Evolutionary conservation across 37 sponge, comb jelly and placozoan genomes (phyloP), one percentile per base, ranked within the genome.

Genomic region (Halichondria panicea): DNA sequence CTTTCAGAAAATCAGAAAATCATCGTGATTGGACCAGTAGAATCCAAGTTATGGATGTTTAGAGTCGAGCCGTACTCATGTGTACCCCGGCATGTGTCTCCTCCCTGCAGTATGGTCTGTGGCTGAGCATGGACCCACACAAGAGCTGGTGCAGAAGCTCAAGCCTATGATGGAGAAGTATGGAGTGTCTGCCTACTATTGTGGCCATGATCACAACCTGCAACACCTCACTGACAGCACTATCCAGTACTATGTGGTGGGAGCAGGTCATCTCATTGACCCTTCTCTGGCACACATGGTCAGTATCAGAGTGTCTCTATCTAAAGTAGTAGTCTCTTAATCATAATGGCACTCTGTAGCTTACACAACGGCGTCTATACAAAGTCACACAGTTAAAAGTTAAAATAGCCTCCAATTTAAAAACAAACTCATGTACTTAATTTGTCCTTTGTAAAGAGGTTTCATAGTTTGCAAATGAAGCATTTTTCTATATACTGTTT

Each of bases 121-220:
- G 8, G 93, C 77, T n/a, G 74, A 87, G 62, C 93, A 92, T 66
- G 93, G 93, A 21, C 93, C 93, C 38, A 92, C 93, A 7, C 25
- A 71, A 18, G 37, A 56, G 0, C 72, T 92, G 52, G 89, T 92
- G 56, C 65, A 75, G 19, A 53, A 67, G 2, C 77, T 92, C 40
- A 68, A 69, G 37, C 93, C 89, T 11, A 22, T 92, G 45, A 72
- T 92, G 71, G 28, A 45, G 55, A 68, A 88, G 45, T 92, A 88
- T 78, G 70, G 68, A 2, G 93, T 81, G 0, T 41, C 86, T 41
- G 87, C 89, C n/a, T 95, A 88, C 57, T 83, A 89, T 63, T 86
- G 84, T 78, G 92, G 96, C 43, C 93, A 91, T 72, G 92, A 95
- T 45, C 92, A 91, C 74, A 63, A 75, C 58, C 78, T 95, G 77